phyloP scores from a whole-genome alignment of 2,888 invertebrate species.

The Blera fallax region DNA sequence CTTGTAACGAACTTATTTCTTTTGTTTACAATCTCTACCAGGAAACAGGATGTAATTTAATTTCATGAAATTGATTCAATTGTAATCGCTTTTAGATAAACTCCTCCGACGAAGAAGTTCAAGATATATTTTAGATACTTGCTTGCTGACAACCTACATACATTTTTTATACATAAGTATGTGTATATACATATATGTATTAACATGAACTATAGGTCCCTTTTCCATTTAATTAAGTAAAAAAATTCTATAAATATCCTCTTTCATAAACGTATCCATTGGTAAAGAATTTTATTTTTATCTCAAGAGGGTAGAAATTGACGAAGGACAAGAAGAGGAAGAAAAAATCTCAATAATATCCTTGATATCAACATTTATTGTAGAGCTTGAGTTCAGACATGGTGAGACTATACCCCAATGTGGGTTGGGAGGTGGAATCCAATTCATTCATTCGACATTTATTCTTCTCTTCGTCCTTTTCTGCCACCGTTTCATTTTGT shows the following conservation, averaged over 20 bases:
- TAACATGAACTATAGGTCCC: background rate
- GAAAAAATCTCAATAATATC: conserved; percentile 63
- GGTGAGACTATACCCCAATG: background rate
- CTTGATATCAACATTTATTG: conserved; percentile 68
- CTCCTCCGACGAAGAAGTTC: background rate
- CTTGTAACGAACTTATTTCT: background rate
- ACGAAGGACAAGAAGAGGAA: conserved; percentile 1
- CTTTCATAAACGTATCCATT: conserved; percentile 2
- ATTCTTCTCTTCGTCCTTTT: conserved; percentile 15
- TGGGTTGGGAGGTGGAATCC: conserved; percentile 37
- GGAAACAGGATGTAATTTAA: background rate
- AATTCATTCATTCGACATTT: conserved; percentile 70
- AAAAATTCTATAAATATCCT: conserved; percentile 13
- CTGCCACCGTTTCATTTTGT: conserved; percentile 25
- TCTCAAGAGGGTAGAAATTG: conserved; percentile 3
- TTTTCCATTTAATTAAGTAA: conserved; percentile 39
- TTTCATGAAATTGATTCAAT: no score
- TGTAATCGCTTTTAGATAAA: background rate
- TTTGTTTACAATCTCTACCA: background rate
- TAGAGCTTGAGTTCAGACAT: conserved; percentile 44
- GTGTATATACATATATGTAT: background rate
- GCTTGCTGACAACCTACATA: no score
- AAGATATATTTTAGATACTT: background rate
- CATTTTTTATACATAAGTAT: no score
- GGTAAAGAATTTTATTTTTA: background rate